Evolutionary conservation across 2,113 vertebrate species (phyloP).

Genomic region (Seriola aureovittata): DNA sequence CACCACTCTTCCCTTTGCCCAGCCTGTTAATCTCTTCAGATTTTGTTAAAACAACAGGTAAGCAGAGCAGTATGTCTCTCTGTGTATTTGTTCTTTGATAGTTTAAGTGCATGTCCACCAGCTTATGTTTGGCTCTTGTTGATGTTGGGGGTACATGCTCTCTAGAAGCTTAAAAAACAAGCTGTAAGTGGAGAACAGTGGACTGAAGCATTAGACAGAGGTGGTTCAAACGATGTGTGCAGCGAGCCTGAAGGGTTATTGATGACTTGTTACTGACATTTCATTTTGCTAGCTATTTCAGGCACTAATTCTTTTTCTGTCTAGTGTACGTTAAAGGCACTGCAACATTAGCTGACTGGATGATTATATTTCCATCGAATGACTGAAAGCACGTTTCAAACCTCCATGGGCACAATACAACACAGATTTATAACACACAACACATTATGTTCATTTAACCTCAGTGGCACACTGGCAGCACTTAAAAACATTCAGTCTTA

Average conservation of each 20-base stretch:
- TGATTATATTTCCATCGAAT: neutral
- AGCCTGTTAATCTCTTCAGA: slow-evolving; percentile 35
- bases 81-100: neutral
- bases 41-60: neutral
- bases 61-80: neutral
- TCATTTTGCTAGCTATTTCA: slow-evolving; percentile 51
- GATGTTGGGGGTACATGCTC: neutral
- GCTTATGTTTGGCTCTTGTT: slow-evolving; percentile 12
- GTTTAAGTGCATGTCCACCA: slow-evolving; percentile 5
- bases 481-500: slow-evolving; percentile 21
- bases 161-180: slow-evolving; percentile 22
- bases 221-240: slow-evolving; percentile 20
- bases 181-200: slow-evolving; percentile 21
- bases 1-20: neutral
- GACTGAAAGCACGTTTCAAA: slow-evolving; percentile 2
- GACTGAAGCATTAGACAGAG: slow-evolving; percentile 16
- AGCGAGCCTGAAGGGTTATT: slow-evolving; percentile 34
- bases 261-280: slow-evolving; percentile 56
- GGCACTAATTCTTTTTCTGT: slow-evolving; percentile 25
- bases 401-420: neutral
- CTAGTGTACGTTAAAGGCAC: slow-evolving; percentile 18
- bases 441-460: slow-evolving; percentile 12
- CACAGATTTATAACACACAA: slow-evolving; percentile 5
- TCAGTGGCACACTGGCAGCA: neutral
- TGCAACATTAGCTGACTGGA: neutral